A percentile compares a stretch with the other conserved stretches of the same genome.
Conservation (phyloP, 2,797 vertebrate species). For the Adrianichthys oophorus region DNA sequence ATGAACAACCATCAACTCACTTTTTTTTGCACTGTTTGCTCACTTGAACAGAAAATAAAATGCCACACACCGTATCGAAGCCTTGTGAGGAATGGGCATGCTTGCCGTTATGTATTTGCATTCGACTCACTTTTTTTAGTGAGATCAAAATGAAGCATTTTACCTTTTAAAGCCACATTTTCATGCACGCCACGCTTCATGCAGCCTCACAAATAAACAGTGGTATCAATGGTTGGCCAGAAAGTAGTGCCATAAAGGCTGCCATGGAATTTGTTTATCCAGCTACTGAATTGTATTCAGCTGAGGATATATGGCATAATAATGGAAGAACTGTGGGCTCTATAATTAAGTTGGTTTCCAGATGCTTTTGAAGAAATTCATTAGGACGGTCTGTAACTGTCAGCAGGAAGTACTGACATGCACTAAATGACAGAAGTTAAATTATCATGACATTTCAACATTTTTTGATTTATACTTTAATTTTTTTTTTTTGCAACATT, state of each 20-base stretch:
- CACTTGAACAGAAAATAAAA: constrained; percentile 51
- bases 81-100: constrained; percentile 41
- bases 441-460: constrained; percentile 67
- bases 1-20: constrained; percentile 11
- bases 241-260: constrained; percentile 78
- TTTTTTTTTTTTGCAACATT: constrained; percentile 70
- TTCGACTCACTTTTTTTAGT: constrained; percentile 76
- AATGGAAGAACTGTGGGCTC: constrained; percentile 74
- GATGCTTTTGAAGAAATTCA: constrained; percentile 81
- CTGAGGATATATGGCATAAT: constrained; percentile 77
- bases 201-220: constrained; percentile 82
- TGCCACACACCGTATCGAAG: constrained; percentile 33
- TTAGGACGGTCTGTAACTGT: constrained; percentile 75
- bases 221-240: constrained; percentile 80
- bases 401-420: constrained; percentile 69
- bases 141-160: constrained; percentile 87
- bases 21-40: constrained; percentile 30
- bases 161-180: constrained; percentile 81
- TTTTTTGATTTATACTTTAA: constrained; percentile 55
- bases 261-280: constrained; percentile 81
- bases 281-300: constrained; percentile 69
- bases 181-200: constrained; percentile 78
- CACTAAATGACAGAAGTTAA: constrained; percentile 72
- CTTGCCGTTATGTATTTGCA: constrained; percentile 73
- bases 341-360: constrained; percentile 82